Conservation (phyloP, 2,113 vertebrate species). For the Stegostoma tigrinum region DNA sequence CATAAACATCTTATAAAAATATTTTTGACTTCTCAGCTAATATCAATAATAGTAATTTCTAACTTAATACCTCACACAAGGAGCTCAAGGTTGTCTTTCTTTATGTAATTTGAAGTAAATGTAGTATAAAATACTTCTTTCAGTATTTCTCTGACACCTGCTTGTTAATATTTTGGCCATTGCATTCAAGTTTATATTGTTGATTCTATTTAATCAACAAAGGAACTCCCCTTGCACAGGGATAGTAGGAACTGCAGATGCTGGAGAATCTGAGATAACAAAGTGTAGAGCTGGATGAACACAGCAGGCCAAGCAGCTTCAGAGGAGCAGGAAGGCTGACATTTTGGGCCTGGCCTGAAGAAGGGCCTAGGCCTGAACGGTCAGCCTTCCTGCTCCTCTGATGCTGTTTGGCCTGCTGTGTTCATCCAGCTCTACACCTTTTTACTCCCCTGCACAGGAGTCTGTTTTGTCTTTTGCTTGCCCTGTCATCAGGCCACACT, state of each 20-base stretch:
- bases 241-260: too few species aligned
- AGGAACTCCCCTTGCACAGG: not conserved
- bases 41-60: not conserved
- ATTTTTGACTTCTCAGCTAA: not conserved
- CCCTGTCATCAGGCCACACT: not conserved
- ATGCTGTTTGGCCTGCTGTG: too few species aligned
- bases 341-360: too few species aligned
- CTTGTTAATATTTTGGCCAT: not conserved
- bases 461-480: not conserved
- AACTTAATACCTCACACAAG: not conserved
- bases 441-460: too few species aligned
- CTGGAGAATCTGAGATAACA: too few species aligned
- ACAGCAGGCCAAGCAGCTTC: too few species aligned
- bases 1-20: not conserved
- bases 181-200: not conserved
- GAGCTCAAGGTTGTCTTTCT: not conserved
- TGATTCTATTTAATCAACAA: not conserved
- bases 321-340: too few species aligned
- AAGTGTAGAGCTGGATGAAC: too few species aligned
- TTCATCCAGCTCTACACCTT: too few species aligned
- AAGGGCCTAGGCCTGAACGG: too few species aligned
- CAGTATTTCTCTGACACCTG: not conserved
- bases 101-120: not conserved
- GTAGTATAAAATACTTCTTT: not conserved
- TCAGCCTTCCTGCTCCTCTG: too few species aligned